Conservation (phyloP, 1,140 invertebrate species). For the Ceratosolen fusciceps region DNA sequence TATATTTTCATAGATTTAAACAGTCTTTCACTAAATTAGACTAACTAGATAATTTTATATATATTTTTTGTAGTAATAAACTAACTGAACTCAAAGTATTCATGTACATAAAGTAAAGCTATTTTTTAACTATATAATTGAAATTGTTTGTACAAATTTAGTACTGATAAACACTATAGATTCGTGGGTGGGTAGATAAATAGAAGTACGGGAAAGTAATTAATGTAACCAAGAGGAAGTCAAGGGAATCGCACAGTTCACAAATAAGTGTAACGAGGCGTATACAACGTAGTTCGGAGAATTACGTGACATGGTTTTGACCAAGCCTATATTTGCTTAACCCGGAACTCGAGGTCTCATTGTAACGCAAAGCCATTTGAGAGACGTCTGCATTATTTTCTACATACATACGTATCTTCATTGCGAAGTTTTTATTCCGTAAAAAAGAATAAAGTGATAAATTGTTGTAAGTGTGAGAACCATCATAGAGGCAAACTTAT, state of each 20-base stretch:
- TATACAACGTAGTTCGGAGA: constrained; percentile 44
- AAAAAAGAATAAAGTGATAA: constrained; percentile 18
- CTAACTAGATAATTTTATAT: not conserved
- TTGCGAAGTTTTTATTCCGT: constrained; percentile 6
- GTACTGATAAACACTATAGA: constrained; percentile 14
- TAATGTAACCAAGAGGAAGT: constrained; percentile 34
- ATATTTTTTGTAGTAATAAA: no score
- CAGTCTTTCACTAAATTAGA: not conserved
- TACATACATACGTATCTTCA: not conserved
- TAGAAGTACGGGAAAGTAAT: not conserved
- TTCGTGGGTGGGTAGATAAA: not conserved
- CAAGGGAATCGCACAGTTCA: constrained; percentile 44
- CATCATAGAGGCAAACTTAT: constrained; percentile 12
- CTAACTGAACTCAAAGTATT: not conserved
- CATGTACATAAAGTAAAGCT: not conserved
- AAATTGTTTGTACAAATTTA: constrained; percentile 11
- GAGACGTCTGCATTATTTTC: not conserved
- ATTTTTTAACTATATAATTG: constrained; percentile 10
- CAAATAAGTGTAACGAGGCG: constrained; percentile 52
- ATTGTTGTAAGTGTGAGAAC: constrained; percentile 13
- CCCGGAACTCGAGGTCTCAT: constrained; percentile 46
- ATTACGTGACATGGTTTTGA: constrained; percentile 51
- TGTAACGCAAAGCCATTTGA: constrained; percentile 32
- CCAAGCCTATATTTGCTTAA: constrained; percentile 54
- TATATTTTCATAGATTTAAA: not conserved